A percentile compares a stretch with the other conserved stretches of the same genome.
Evolutionary conservation across 2,113 vertebrate genomes (phyloP).

Genomic region (Bagarius yarrelli): DNA sequence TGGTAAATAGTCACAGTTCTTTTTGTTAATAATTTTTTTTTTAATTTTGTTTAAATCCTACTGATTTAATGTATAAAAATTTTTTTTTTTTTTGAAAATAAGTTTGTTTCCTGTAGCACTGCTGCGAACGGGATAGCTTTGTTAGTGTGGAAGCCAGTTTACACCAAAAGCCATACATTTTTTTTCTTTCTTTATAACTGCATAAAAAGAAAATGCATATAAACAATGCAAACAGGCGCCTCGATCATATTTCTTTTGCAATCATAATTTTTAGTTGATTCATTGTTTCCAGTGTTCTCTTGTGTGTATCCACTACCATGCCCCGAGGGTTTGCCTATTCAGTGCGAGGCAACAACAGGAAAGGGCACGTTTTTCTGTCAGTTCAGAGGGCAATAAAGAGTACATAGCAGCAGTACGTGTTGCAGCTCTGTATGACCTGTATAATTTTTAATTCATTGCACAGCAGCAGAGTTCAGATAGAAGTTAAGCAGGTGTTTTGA

Average conservation of each 20-base stretch:
- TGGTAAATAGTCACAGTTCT: too few species aligned
- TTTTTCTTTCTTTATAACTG: background rate
- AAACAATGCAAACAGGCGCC: slow-evolving; percentile 12
- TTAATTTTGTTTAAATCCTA: too few species aligned
- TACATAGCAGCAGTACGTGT: background rate
- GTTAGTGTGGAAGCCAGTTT: slow-evolving; percentile 5
- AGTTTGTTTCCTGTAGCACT: too few species aligned
- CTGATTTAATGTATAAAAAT: too few species aligned
- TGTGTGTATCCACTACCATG: background rate
- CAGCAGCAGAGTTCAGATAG: slow-evolving; percentile 14
- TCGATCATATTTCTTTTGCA: background rate
- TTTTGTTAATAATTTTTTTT: too few species aligned
- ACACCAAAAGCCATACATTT: background rate
- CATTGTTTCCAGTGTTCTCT: background rate
- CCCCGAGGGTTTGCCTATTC: background rate
- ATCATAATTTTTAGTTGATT: slow-evolving; percentile 3
- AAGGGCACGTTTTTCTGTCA: slow-evolving; percentile 6
- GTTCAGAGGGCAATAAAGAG: background rate
- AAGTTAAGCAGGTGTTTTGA: slow-evolving; percentile 17
- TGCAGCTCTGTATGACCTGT: background rate
- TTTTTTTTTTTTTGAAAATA: too few species aligned
- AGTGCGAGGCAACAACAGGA: background rate
- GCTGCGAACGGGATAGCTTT: slow-evolving; percentile 23
- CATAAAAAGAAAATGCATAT: slow-evolving; percentile 1
- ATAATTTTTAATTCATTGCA: background rate